Conservation (phyloP, 2,888 invertebrate genomes). For the Slavum lentiscoides region DNA sequence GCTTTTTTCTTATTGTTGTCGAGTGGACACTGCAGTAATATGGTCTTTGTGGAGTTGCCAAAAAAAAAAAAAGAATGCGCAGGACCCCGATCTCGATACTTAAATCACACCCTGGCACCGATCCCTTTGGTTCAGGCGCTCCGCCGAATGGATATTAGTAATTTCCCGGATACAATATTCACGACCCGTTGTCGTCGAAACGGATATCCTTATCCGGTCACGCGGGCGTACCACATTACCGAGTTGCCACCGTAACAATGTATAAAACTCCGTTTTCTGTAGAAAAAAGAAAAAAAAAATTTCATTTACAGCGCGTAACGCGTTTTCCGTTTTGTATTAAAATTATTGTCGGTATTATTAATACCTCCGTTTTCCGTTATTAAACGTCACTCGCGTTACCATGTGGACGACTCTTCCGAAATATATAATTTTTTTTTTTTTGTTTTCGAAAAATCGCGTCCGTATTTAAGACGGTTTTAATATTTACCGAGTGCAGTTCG, state of each 20-base stretch:
- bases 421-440: no score
- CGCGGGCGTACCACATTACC: constrained; percentile 31
- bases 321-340: neutral
- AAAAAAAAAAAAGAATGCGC: constrained; percentile 5
- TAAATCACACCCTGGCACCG: constrained; percentile 13
- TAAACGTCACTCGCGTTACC: no score
- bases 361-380: no score
- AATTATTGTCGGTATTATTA: neutral
- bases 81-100: constrained; percentile 1
- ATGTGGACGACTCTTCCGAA: no score
- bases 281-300: neutral
- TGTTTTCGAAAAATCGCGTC: no score
- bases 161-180: constrained; percentile 31
- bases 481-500: no score
- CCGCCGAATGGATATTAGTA: neutral
- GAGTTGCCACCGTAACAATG: neutral
- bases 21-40: neutral
- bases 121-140: neutral
- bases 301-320: neutral
- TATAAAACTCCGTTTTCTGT: no score
- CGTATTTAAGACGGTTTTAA: no score
- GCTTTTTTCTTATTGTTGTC: no score
- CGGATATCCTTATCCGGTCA: constrained; percentile 44
- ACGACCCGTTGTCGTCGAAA: constrained; percentile 20
- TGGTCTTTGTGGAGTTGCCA: constrained; percentile 21